Base-by-base conservation (phyloP, 2,888 invertebrate genomes). In the Antheraea assamensis region DNA sequence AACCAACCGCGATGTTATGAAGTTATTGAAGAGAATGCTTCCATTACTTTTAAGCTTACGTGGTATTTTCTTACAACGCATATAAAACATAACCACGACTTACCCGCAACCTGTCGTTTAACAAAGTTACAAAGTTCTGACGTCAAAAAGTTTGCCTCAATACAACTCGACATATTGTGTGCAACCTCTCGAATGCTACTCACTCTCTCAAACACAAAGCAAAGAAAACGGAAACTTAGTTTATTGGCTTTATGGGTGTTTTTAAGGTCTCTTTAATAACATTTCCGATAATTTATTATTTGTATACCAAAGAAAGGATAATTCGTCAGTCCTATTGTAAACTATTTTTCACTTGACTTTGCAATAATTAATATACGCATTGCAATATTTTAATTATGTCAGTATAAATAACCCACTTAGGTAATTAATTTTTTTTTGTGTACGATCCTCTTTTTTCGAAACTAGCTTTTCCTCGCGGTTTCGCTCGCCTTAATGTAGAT, bases 201-300 rank as follows among this genome's bases (percentile, higher is more conserved):
- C 27, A 66, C 30, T 66, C 19, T 27, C 19, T 17, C 19, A 19
- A 31, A 31, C 2, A 31, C 66, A 66, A 31, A 31, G 66, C 31
- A 66, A 31, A 66, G 66, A 31, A 66, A 66, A 30, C 21, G 30
- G 31, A 66, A 66, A 66, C 66, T 66, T 66, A 30, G 66, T 66
- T 66, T 15, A 31, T 31, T 66, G 31, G 13, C 66, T 66, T 66
- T 66, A 58, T 58, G 31, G 30, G 30, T 66, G 66, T 66, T 31
- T 42, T 31, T 66, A 66, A 2, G 15, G 66, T 31, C 5, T 31
- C 5, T 66, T 31, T 66, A 3, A 31, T 31, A 64, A 27, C n/a
- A 10, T 55, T 55, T 13, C 2, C 3, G 30, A 27, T 13, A 64
- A 42, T 42, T 42, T 42, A 42, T 42, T 42, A 42, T 19, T 3